Conservation (phyloP, 2,797 vertebrate species). For the Manis pentadactyla region DNA sequence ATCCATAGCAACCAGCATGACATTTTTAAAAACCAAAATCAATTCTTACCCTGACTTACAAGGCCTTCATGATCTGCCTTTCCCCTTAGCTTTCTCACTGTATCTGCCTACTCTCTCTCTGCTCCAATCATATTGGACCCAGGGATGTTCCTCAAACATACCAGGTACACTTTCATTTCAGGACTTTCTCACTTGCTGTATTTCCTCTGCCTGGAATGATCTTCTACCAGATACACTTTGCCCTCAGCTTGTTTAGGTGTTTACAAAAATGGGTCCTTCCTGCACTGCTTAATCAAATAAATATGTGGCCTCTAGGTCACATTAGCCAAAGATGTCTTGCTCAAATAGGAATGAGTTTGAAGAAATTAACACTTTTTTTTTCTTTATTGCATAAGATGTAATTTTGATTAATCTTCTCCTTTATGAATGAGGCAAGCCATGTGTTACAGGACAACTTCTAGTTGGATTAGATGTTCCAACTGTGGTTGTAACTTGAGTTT, state of each 20-base stretch:
- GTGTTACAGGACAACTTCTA: neutral
- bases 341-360: neutral
- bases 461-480: neutral
- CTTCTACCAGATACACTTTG: neutral
- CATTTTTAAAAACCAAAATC: neutral
- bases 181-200: neutral
- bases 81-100: neutral
- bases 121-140: fast-evolving
- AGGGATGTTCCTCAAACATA: neutral
- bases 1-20: neutral
- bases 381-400: neutral
- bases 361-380: neutral
- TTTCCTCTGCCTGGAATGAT: neutral
- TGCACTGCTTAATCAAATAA: neutral
- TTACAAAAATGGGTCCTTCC: neutral
- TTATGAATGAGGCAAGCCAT: neutral
- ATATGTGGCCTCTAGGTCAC: neutral
- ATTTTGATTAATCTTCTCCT: neutral
- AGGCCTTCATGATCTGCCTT: neutral
- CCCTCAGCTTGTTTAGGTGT: neutral
- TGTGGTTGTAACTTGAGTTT: neutral
- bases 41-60: neutral
- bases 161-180: neutral
- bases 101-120: neutral
- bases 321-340: neutral